Conservation (phyloP, 2,888 invertebrate species). For the Bombylius major region DNA sequence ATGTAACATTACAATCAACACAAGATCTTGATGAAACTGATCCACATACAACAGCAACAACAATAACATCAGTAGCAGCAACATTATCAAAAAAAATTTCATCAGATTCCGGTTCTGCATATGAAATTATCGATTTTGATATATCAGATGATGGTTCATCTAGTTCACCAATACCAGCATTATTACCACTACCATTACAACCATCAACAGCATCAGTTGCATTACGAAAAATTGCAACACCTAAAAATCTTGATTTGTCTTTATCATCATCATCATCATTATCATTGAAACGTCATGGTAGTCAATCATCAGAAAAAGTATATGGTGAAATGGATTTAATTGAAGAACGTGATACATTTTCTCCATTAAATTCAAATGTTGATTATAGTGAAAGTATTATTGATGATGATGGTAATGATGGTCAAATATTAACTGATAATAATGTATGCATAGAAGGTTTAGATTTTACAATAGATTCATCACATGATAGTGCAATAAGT, state of each 20-base stretch:
- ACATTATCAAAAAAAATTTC: constrained; percentile 10
- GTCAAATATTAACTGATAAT: background rate
- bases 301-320: constrained; percentile 27
- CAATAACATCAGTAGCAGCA: background rate
- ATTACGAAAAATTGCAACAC: background rate
- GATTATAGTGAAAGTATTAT: constrained; percentile 21
- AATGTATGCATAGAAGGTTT: background rate
- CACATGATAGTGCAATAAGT: constrained; percentile 1
- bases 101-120: constrained; percentile 14
- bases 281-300: constrained; percentile 10
- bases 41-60: background rate
- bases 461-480: background rate
- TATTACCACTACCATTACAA: background rate
- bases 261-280: background rate
- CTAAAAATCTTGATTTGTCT: background rate
- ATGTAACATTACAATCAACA: background rate
- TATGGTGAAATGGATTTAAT: constrained; percentile 31
- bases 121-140: constrained; percentile 14
- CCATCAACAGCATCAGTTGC: background rate
- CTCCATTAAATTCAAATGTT: constrained; percentile 26
- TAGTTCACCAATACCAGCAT: background rate
- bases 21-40: constrained; percentile 1
- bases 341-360: constrained; percentile 34
- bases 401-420: constrained; percentile 22
- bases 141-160: constrained; percentile 6